Evolutionary conservation across 2,113 vertebrate species (phyloP).

Genomic region (Romanogobio albipinnatus): DNA sequence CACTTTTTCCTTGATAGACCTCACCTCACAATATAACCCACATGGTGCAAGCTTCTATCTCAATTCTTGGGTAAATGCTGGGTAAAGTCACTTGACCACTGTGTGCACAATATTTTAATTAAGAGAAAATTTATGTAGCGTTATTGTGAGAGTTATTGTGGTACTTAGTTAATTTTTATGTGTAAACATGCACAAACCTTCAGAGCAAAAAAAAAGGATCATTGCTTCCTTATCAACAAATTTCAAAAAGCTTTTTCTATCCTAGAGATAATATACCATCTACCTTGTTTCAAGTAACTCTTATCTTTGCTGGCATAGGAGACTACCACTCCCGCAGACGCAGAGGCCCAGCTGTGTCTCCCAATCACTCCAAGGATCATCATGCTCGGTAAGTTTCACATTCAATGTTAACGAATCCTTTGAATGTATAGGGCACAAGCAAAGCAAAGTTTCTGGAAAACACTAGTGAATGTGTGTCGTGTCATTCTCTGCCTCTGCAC

Average conservation of each 20-base stretch:
- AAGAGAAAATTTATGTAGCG: not conserved
- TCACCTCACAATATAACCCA: constrained; percentile 13
- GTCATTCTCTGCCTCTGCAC: not conserved
- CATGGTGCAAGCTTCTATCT: not conserved
- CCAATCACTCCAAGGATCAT: not conserved
- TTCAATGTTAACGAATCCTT: not conserved
- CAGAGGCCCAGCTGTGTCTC: not conserved
- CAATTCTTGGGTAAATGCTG: not conserved
- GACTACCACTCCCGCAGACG: not conserved
- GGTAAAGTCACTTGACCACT: not conserved
- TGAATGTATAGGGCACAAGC: not conserved
- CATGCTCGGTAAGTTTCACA: not conserved
- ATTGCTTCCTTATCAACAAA: constrained; percentile 8
- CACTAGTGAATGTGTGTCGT: not conserved
- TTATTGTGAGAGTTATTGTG: not conserved
- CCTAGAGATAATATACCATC: not conserved
- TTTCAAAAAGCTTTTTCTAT: not conserved
- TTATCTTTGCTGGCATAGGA: not conserved
- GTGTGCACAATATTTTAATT: not conserved
- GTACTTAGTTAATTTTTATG: not conserved
- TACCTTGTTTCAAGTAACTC: not conserved
- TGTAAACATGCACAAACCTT: not conserved
- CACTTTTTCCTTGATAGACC: constrained; percentile 8
- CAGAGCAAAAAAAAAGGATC: not conserved
- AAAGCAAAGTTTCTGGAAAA: constrained; percentile 4